phyloP scores from a whole-genome alignment of 2,888 invertebrate species.

The Acleris emargana region DNA sequence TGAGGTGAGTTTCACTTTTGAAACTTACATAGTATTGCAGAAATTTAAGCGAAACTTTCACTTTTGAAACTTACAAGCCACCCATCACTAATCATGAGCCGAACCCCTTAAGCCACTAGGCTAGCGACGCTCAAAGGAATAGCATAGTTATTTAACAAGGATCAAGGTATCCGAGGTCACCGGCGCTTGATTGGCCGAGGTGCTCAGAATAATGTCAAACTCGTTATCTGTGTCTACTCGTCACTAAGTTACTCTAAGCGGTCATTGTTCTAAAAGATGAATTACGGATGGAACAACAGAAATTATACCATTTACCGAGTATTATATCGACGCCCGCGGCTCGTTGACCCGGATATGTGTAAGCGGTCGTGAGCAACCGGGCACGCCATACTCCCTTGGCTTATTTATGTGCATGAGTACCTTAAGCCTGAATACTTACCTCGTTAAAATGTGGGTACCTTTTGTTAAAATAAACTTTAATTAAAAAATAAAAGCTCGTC shows the following conservation, averaged over 20 bases:
- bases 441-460: constrained; percentile 9
- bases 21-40: too few species aligned
- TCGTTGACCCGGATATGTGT: constrained; percentile 34
- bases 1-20: too few species aligned
- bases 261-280: constrained; percentile 34
- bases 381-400: constrained; percentile 10
- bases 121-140: too few species aligned
- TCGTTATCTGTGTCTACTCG: constrained; percentile 11
- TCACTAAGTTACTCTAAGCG: constrained; percentile 18
- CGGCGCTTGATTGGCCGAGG: background rate
- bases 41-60: too few species aligned
- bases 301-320: constrained; percentile 32
- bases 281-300: constrained; percentile 33
- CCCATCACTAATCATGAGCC: too few species aligned
- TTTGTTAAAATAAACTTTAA: constrained; percentile 23
- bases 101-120: too few species aligned
- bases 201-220: constrained; percentile 4
- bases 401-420: constrained; percentile 17
- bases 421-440: constrained; percentile 17
- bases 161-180: constrained; percentile 1
- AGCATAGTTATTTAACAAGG: background rate
- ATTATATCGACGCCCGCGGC: constrained; percentile 32
- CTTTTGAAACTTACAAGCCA: too few species aligned
- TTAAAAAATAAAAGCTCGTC: constrained; percentile 7
- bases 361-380: constrained; percentile 2